These are phyloP conservation scores for Talpa occidentalis DNA, from an alignment of 2,113 vertebrate genomes.

Conservation along the genomic window DNA sequence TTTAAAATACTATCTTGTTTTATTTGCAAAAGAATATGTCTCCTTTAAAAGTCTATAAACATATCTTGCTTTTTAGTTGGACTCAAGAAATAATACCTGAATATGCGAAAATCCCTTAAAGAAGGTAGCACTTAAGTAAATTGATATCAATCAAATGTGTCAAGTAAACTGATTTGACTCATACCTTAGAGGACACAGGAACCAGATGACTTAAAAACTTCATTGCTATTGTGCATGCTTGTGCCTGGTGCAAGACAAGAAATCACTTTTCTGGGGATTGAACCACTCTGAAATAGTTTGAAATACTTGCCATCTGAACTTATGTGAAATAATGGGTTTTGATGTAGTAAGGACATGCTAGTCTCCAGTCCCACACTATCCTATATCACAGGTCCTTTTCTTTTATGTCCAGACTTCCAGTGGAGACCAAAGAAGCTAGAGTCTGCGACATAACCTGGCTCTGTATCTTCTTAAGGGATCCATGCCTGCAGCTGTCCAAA, in stretches of 20 bases:
- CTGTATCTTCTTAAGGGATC: not conserved
- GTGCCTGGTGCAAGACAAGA: not conserved
- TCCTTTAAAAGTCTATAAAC: not conserved
- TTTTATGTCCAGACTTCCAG: not conserved
- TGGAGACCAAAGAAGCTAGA: not conserved
- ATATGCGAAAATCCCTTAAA: not conserved
- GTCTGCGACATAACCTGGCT: not conserved
- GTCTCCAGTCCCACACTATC: not conserved
- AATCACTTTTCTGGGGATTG: not conserved
- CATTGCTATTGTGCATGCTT: not conserved
- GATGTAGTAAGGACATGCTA: not conserved
- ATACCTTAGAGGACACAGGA: not conserved
- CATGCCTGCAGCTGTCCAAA: constrained; percentile 35
- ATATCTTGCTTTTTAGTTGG: not conserved
- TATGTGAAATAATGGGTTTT: not conserved
- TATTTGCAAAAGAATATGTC: not conserved
- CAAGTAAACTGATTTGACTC: not conserved
- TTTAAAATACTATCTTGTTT: not conserved
- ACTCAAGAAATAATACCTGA: constrained; percentile 5
- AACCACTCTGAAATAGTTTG: not conserved
- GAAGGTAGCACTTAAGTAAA: constrained; percentile 37
- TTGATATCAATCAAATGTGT: not conserved
- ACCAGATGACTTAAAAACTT: not conserved
- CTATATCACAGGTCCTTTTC: not conserved
- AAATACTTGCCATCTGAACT: not conserved